A percentile compares a stretch with the other conserved stretches of the same genome.
These are phyloP conservation scores for Rhinogobius similis DNA, from an alignment of 2,113 vertebrate genomes.

Conservation along the genomic window DNA sequence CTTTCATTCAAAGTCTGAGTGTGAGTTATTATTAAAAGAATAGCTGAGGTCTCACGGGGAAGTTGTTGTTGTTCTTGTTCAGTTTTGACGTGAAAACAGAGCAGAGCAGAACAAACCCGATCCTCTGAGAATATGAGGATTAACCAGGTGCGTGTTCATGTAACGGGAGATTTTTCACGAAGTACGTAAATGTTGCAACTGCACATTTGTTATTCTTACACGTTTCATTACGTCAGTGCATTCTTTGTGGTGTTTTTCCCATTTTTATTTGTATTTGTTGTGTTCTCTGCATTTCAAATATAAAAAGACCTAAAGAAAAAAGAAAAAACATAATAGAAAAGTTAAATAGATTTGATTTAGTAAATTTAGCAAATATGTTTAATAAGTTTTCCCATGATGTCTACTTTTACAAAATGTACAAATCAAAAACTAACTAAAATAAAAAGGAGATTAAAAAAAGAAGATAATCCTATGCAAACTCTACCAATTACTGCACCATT, in stretches of 20 bases:
- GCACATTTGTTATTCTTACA: not conserved
- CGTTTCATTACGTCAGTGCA: not conserved
- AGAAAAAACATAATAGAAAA: no score
- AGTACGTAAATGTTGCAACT: not conserved
- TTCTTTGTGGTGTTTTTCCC: not conserved
- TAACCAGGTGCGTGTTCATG: not conserved
- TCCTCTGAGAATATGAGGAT: not conserved
- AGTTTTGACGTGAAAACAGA: not conserved
- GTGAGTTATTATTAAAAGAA: not conserved
- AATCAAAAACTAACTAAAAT: no score
- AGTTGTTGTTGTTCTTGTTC: not conserved
- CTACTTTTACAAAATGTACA: no score
- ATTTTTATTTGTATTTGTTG: not conserved
- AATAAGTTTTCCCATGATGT: no score
- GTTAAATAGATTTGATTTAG: no score
- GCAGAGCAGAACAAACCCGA: not conserved
- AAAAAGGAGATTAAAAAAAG: no score
- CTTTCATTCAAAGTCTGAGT: not conserved
- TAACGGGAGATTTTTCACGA: not conserved
- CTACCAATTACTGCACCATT: no score
- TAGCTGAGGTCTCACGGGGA: not conserved
- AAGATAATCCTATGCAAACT: no score
- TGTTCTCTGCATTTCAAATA: not conserved
- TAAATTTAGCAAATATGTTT: no score
- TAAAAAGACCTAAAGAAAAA: no score